Conservation (phyloP, 2,797 vertebrate species). For the Gymnothorax reevesii region DNA sequence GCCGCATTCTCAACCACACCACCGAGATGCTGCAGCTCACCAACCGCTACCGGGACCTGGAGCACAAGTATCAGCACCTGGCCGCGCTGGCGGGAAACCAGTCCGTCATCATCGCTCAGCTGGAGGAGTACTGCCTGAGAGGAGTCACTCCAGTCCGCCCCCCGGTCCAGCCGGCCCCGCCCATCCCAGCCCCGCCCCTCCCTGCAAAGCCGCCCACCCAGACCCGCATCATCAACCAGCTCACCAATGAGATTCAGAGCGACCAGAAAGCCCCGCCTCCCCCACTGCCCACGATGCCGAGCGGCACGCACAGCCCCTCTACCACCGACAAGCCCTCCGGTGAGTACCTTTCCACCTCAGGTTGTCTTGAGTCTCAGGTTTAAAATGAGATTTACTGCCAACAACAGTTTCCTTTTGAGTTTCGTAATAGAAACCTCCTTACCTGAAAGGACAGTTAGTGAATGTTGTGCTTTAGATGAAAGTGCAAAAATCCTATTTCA, state of each 20-base stretch:
- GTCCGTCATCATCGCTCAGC: conserved; percentile 82
- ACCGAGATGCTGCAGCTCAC: conserved; percentile 93
- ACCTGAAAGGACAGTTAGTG: not conserved
- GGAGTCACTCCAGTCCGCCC: conserved; percentile 23
- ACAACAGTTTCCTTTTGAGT: not conserved
- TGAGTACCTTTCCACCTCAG: conserved; percentile 57
- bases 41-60: conserved; percentile 93
- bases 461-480: not conserved
- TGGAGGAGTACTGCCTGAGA: conserved; percentile 94
- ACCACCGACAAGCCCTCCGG: conserved; percentile 78
- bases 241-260: conserved; percentile 82
- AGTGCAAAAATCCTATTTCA: not conserved
- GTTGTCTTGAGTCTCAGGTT: not conserved
- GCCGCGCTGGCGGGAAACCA: conserved; percentile 93
- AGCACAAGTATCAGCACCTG: conserved; percentile 95
- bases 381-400: not conserved
- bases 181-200: conserved; percentile 60
- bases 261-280: conserved; percentile 76
- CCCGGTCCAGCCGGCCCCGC: conserved; percentile 66
- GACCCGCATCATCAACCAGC: conserved; percentile 77
- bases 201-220: conserved; percentile 66
- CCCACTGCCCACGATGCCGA: conserved; percentile 78
- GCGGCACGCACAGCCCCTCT: conserved; percentile 72
- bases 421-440: not conserved
- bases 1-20: conserved; percentile 95